phyloP scores from a whole-genome alignment of 1,140 invertebrate genomes.

The Drosophila serrata region DNA sequence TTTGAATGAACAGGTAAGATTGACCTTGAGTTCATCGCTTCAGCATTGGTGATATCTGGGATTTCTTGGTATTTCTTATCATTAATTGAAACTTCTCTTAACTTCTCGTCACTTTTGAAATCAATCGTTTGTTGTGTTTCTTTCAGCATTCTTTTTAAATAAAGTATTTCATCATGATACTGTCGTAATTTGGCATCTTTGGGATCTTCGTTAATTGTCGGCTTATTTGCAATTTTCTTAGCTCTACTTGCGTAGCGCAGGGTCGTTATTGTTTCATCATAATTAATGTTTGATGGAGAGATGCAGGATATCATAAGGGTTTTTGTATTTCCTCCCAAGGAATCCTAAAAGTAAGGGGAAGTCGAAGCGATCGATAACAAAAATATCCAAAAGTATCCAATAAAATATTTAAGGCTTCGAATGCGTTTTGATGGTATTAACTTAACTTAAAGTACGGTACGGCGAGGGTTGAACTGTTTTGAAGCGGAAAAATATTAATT shows the following conservation, averaged over 20 bases:
- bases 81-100: neutral
- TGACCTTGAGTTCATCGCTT: slow-evolving; percentile 2
- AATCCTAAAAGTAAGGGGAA: slow-evolving; percentile 88
- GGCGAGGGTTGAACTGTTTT: no score
- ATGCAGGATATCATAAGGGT: slow-evolving; percentile 98
- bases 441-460: no score
- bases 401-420: no score
- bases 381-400: no score
- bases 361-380: no score
- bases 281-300: slow-evolving; percentile 95
- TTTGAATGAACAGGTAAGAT: slow-evolving; percentile 1
- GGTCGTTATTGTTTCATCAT: slow-evolving; percentile 96
- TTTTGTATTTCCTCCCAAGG: slow-evolving; percentile 97
- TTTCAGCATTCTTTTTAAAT: slow-evolving; percentile 90
- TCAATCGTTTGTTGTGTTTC: slow-evolving; percentile 44
- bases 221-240: slow-evolving; percentile 97
- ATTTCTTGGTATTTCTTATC: slow-evolving; percentile 50
- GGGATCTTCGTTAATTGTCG: slow-evolving; percentile 96
- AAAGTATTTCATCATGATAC: slow-evolving; percentile 94
- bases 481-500: no score
- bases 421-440: no score
- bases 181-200: slow-evolving; percentile 95
- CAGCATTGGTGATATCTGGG: neutral
- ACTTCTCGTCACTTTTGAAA: neutral
- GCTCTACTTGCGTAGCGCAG: slow-evolving; percentile 95